phyloP scores from a whole-genome alignment of 2,888 invertebrate genomes.

The Parnassius orleans region DNA sequence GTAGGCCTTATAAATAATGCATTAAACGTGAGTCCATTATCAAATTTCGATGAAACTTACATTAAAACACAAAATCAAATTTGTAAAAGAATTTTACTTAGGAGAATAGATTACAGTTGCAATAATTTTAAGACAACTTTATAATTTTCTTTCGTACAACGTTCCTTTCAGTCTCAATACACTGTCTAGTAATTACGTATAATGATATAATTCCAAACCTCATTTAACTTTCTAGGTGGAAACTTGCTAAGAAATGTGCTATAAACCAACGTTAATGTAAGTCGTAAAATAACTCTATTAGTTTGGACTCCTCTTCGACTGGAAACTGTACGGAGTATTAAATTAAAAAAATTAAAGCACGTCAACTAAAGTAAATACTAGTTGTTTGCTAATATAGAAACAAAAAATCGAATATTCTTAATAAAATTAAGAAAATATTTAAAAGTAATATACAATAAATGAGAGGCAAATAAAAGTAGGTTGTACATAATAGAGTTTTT shows the following conservation, averaged over 20 bases:
- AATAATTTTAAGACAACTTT: not conserved
- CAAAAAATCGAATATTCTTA: no score
- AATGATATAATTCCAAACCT: slow-evolving; percentile 9
- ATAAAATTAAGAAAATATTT: no score
- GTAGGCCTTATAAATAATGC: slow-evolving; percentile 26
- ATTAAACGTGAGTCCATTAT: slow-evolving; percentile 1
- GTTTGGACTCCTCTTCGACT: no score
- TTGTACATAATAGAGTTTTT: no score
- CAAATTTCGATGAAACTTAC: not conserved
- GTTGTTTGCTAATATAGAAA: no score
- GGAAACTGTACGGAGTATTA: no score
- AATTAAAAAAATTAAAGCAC: no score
- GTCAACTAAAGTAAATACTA: no score
- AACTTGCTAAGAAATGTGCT: not conserved
- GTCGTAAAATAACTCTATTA: not conserved
- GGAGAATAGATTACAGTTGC: not conserved
- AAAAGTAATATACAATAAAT: no score
- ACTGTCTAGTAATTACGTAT: slow-evolving; percentile 10
- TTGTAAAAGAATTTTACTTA: no score
- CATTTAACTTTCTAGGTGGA: slow-evolving; percentile 17
- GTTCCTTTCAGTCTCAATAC: slow-evolving; percentile 8
- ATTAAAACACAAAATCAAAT: no score
- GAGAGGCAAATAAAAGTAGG: no score
- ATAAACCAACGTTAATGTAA: not conserved
- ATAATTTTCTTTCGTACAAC: slow-evolving; percentile 5